Base-by-base conservation (phyloP, 2,888 invertebrate genomes). In the Chloroclystis v-ata region DNA sequence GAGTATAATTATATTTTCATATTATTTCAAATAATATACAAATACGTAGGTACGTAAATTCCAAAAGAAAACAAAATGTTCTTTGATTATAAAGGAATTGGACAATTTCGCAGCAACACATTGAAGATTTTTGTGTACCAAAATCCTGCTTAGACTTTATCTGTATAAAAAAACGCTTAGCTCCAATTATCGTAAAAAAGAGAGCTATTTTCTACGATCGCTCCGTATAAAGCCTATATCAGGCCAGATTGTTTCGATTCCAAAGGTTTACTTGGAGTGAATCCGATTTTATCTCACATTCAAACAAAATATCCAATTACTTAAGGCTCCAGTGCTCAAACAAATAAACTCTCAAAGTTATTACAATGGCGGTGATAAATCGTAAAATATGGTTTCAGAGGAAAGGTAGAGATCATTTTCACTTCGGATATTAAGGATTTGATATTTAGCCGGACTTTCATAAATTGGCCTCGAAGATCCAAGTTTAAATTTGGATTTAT, bases 291-390 rank as follows among this genome's bases (percentile, higher is more conserved):
- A 76, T 75, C 68, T 68, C 65, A 58, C 69, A 74, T 73, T 67
- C 64, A 65, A 69, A 67, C 61, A 72, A 73, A 35, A 75, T 74
- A 75, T 75, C 75, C 82, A 82, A 81, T 82, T 78, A 82, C 81
- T 82, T 81, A 77, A 47, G 48, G 54, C 47, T 51, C 29, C 41
- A 56, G 50, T 52, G 52, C 50, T 49, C 48, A 49, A 52, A 54
- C 33, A 47, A 44, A 54, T 47, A 67, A 61, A 63, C 65, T 57
- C 61, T 61, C 61, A 57, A 58, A 63, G 59, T 68, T 60, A 58
- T 68, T 67, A 65, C 59, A 67, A 70, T 68, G 65, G 10, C 6
- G 67, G 66, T 65, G 60, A 57, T 59, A 57, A 54, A 56, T 40
- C 43, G 25, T 29, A 35, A 52, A 39, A 47, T 43, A 42, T 47